A percentile compares a stretch with the other conserved stretches of the same genome.
Evolutionary conservation across 2,797 vertebrate species (phyloP).

Genomic region (Zenarchopterus dispar): DNA sequence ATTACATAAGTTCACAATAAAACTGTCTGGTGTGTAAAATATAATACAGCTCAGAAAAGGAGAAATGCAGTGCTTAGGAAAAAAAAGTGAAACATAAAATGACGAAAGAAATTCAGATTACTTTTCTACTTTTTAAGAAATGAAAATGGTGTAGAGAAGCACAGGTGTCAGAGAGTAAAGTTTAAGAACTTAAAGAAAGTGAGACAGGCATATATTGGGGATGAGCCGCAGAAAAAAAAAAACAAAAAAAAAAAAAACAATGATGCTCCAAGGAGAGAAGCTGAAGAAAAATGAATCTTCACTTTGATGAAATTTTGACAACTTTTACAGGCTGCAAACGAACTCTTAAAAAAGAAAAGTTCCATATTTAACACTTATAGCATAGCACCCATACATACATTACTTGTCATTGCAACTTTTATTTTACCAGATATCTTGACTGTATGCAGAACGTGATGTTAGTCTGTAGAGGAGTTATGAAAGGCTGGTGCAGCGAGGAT

Average conservation of each 20-base stretch:
- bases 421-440: not conserved
- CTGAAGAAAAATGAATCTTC: conserved; percentile 5
- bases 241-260: not conserved
- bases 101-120: too few species aligned
- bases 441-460: conserved; percentile 5
- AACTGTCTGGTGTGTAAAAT: not conserved
- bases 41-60: not conserved
- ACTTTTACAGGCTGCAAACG: not conserved
- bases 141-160: not conserved
- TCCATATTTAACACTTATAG: not conserved
- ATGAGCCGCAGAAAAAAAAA: conserved; percentile 12
- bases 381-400: not conserved
- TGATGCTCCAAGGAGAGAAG: conserved; percentile 6
- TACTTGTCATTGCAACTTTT: not conserved
- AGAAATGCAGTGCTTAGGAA: not conserved
- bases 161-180: not conserved
- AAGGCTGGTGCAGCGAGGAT: not conserved
- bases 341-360: not conserved
- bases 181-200: conserved; percentile 2
- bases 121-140: too few species aligned
- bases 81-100: not conserved
- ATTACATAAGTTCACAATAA: not conserved
- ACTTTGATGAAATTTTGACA: conserved; percentile 1
- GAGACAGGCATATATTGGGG: conserved; percentile 5
- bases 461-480: conserved; percentile 7